A percentile compares a stretch with the other conserved stretches of the same genome.
These are phyloP conservation scores for Dendroctonus ponderosae DNA, from an alignment of 1,140 invertebrate genomes.

Conservation along the genomic window DNA sequence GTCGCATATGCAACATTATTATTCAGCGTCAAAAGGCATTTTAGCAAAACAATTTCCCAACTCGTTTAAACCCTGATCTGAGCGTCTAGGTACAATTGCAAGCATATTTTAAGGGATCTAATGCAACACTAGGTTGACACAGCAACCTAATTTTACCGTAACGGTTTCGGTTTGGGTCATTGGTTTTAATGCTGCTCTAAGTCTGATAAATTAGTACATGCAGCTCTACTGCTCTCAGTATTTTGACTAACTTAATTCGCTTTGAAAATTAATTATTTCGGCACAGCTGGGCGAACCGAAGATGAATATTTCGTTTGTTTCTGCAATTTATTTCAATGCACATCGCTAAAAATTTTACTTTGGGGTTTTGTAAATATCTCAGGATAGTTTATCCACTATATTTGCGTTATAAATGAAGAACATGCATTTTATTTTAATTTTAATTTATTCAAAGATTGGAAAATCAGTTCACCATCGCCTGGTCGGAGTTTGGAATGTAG, in stretches of 20 bases:
- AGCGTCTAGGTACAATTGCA: not conserved
- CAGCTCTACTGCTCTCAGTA: not conserved
- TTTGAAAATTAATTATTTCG: not conserved
- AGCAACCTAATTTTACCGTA: constrained; percentile 5
- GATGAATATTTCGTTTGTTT: no score
- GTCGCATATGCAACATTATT: no score
- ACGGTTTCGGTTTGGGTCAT: constrained; percentile 10
- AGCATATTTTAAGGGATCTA: constrained; percentile 14
- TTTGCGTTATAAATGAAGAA: no score
- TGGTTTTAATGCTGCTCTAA: constrained; percentile 14
- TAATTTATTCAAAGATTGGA: not conserved
- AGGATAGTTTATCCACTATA: no score
- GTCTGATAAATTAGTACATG: constrained; percentile 10
- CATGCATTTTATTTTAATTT: no score
- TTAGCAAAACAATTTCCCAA: no score
- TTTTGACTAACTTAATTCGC: not conserved
- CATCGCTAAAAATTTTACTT: no score
- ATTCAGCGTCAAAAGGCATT: no score
- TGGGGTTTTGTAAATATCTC: no score
- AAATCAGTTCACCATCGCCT: not conserved
- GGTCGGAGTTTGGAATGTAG: not conserved
- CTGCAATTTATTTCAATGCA: no score
- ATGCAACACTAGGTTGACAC: constrained; percentile 10
- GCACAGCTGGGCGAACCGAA: no score
- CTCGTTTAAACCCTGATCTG: no score